Percentiles rank a stretch among this genome's conserved stretches.
phyloP scores from a whole-genome alignment of 2,888 invertebrate species.

The Drosophila putrida region DNA sequence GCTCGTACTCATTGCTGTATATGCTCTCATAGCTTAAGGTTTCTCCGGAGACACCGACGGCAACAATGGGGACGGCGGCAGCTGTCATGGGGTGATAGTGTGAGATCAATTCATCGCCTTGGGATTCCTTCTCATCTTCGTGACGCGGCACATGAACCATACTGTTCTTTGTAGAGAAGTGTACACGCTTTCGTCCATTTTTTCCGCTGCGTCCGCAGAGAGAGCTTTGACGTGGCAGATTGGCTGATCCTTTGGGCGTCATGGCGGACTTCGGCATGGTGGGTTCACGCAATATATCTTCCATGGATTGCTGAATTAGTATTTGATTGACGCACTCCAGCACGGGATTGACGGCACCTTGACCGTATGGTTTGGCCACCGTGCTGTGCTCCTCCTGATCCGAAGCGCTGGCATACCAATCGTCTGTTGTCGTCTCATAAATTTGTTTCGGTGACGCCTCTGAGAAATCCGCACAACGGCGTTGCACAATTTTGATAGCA shows the following conservation, averaged over 20 bases:
- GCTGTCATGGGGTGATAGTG: slow-evolving; percentile 64
- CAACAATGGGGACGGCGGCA: slow-evolving; percentile 16
- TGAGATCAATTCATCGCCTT: slow-evolving; percentile 53
- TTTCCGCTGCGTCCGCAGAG: slow-evolving; percentile 73
- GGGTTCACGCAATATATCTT: slow-evolving; percentile 83
- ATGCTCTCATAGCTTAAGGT: slow-evolving; percentile 87
- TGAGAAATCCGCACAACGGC: slow-evolving; percentile 80
- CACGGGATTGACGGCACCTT: slow-evolving; percentile 92
- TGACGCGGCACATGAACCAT: slow-evolving; percentile 86
- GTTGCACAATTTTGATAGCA: slow-evolving; percentile 72
- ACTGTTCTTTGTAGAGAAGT: slow-evolving; percentile 88
- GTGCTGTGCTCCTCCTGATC: slow-evolving; percentile 89
- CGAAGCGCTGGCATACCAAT: slow-evolving; percentile 93
- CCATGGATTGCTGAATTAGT: slow-evolving; percentile 90
- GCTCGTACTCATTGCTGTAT: slow-evolving; percentile 91
- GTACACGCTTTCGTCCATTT: slow-evolving; percentile 86
- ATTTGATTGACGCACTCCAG: slow-evolving; percentile 94
- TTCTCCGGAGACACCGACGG: slow-evolving; percentile 67
- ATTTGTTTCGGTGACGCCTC: slow-evolving; percentile 84
- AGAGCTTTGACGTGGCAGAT: slow-evolving; percentile 74
- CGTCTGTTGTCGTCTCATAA: slow-evolving; percentile 87
- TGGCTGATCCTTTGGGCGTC: slow-evolving; percentile 36
- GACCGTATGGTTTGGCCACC: slow-evolving; percentile 80
- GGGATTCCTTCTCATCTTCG: slow-evolving; percentile 71
- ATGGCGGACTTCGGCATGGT: slow-evolving; percentile 53